phyloP scores from a whole-genome alignment of 2,113 vertebrate genomes.

The Axis porcinus region DNA sequence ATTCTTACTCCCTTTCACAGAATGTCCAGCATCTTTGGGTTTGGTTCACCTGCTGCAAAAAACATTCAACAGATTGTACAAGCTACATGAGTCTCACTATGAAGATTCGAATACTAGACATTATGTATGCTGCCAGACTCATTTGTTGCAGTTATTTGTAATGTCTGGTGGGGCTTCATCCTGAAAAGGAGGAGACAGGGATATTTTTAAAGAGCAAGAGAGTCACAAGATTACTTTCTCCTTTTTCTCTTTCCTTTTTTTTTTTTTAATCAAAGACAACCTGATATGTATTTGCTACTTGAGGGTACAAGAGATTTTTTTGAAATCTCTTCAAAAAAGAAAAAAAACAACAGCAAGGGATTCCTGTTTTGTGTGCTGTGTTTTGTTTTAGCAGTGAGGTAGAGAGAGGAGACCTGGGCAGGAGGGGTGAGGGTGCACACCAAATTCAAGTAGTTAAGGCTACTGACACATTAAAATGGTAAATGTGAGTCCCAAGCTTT shows the following conservation, averaged over 20 bases:
- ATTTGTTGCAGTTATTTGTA: slow-evolving; percentile 77
- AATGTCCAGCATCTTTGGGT: slow-evolving; percentile 80
- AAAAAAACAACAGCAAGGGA: slow-evolving; percentile 46
- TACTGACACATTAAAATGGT: slow-evolving; percentile 81
- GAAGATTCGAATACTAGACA: slow-evolving; percentile 83
- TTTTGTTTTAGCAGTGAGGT: slow-evolving; percentile 74
- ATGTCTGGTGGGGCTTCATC: slow-evolving; percentile 80
- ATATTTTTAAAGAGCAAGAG: slow-evolving; percentile 70
- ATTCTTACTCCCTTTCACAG: slow-evolving; percentile 76
- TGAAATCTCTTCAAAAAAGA: slow-evolving; percentile 63
- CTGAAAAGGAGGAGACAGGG: slow-evolving; percentile 75
- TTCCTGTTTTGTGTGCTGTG: slow-evolving; percentile 60
- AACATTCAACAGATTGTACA: slow-evolving; percentile 82
- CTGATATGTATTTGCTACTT: slow-evolving; percentile 73
- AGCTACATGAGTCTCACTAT: slow-evolving; percentile 76
- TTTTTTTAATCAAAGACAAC: slow-evolving; percentile 74
- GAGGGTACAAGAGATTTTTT: background rate
- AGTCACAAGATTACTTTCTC: slow-evolving; percentile 65
- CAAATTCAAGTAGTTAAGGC: slow-evolving; percentile 82
- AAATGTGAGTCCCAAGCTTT: slow-evolving; percentile 79
- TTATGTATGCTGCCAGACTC: slow-evolving; percentile 78
- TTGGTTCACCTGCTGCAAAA: slow-evolving; percentile 82
- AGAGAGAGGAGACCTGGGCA: background rate
- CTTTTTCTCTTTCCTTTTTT: slow-evolving; percentile 67
- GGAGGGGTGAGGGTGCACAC: background rate